Percentiles rank a stretch among this genome's conserved stretches.
phyloP scores from a whole-genome alignment of 2,113 vertebrate species.

The Vulpes vulpes region DNA sequence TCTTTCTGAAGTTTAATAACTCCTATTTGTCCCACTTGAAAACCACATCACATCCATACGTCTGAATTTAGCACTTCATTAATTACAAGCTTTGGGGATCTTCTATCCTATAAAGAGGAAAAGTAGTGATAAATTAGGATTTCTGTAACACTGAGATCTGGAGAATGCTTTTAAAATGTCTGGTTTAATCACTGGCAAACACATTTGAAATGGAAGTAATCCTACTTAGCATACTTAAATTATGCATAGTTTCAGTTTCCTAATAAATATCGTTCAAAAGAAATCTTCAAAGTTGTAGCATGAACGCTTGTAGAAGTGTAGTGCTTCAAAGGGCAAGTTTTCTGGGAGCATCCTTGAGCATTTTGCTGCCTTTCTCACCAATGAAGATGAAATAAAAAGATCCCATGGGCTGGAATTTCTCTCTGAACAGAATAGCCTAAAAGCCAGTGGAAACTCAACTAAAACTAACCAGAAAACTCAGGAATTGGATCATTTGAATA shows the following conservation, averaged over 20 bases:
- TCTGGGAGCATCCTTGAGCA: not conserved
- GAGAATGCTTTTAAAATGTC: slow-evolving; percentile 58
- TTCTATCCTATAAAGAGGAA: slow-evolving; percentile 53
- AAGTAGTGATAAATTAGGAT: slow-evolving; percentile 55
- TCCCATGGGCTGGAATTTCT: not conserved
- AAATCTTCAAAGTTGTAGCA: slow-evolving; percentile 33
- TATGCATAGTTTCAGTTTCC: slow-evolving; percentile 20
- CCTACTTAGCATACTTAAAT: slow-evolving; percentile 58
- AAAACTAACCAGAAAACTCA: slow-evolving; percentile 63
- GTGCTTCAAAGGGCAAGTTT: not conserved
- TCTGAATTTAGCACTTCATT: slow-evolving; percentile 69
- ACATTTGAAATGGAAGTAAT: slow-evolving; percentile 56
- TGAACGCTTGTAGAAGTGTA: not conserved
- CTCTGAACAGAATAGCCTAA: not conserved
- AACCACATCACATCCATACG: slow-evolving; percentile 48
- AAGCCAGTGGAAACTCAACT: slow-evolving; percentile 54
- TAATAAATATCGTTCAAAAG: slow-evolving; percentile 47
- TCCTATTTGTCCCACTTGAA: slow-evolving; percentile 65
- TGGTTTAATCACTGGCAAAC: slow-evolving; percentile 55
- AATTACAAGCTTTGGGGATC: slow-evolving; percentile 26
- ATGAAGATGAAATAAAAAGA: slow-evolving; percentile 33
- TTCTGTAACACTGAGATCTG: slow-evolving; percentile 33
- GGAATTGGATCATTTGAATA: slow-evolving; percentile 53
- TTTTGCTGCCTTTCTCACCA: not conserved
- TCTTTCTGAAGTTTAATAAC: slow-evolving; percentile 66